Evolutionary conservation across 2,797 vertebrate species (phyloP), one percentile per base, ranked within the genome.

Genomic region (Muscicapa striata): DNA sequence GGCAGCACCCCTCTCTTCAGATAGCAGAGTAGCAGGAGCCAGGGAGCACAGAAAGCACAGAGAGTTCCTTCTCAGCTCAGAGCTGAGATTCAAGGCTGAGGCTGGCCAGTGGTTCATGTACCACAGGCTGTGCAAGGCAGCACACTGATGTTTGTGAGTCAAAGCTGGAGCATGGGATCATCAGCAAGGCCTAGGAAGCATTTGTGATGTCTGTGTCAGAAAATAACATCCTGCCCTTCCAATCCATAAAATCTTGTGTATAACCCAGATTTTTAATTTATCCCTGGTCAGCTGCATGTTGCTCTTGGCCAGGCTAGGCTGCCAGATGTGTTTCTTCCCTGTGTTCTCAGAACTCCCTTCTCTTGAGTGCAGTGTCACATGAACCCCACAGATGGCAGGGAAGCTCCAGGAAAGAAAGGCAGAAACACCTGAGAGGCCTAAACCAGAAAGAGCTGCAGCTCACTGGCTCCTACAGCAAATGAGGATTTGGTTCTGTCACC

Each of bases 381-480:
- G 3, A 6, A 61, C 54, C 87, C 94, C 8, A 3, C 74, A 96
- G 96, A 18, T 82, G 91, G 94, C 80, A 67, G 12, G 20, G 34
- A 34, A 90, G 74, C 67, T 61, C 63, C 52, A 80, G 63, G 14
- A 41, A 78, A 75, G 55, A n/a, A 68, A 80, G 43, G 38, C 38
- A 58, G 46, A 54, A 74, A n/a, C 24, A 5, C 22, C 54, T 77
- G 49, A 5, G 29, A 51, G 54, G 45, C 38, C 23, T 70, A 11
- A 46, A 36, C 18, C 9, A 80, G 49, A 10, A 30, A 14, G 40
- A 40, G 40, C 40, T 76, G 13, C 54, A 81, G 38, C 36, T 43
- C 22, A 1, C 40, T 24, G 49, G 13, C 62, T 54, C 9, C 43
- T 58, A 8, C 52, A 22, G 29, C 2, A 1, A 1, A 1, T 2